Evolutionary conservation across 1,140 invertebrate genomes (phyloP), one percentile per base, ranked within the genome.

Genomic region (Octopus bimaculoides): DNA sequence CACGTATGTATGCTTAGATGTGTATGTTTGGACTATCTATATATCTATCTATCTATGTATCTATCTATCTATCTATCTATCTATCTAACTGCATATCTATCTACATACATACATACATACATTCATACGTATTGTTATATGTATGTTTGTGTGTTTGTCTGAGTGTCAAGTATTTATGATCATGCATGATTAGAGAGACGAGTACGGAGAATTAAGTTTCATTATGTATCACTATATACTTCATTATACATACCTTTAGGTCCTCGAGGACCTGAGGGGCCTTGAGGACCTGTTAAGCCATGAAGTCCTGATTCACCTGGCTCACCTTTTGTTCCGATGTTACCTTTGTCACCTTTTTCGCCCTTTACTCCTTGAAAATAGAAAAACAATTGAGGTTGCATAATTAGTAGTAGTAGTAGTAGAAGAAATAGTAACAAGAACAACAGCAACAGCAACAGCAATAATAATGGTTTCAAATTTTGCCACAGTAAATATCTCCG

Each of bases 331-430:
- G 66, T 14, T 71, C 66, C 66, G 5, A 20, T 71, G 66, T 71
- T 71, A 6, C 66, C 66, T 71, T 71, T 71, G 66, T 71, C 66
- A 12, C 66, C 66, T 14, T 71, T 71, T 71, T 71, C 66, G 17
- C 66, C 66, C 7, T 71, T 71, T 17, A 20, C 26, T 71, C 66
- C 66, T 71, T 14, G 17, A 71, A 71, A 41, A 41, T 41, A 41
- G 26, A 41, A 41, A 41, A 41, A 41, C 26, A 41, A 41, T 41
- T n/a, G n/a, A n/a, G n/a, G n/a, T n/a, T 41, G 26, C 26, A 41
- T 41, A 41, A 41, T 41, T 41, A 41, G 26, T 41, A 41, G 26
- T 41, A 41, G 26, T 41, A 41, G 26, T 41, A 3, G 26, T 41
- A 3, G 26, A 2, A 41, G 26, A n/a, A n/a, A n/a, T 41, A 41